Base-by-base conservation (phyloP, 2,888 invertebrate species). In the Ceraclea dissimilis region DNA sequence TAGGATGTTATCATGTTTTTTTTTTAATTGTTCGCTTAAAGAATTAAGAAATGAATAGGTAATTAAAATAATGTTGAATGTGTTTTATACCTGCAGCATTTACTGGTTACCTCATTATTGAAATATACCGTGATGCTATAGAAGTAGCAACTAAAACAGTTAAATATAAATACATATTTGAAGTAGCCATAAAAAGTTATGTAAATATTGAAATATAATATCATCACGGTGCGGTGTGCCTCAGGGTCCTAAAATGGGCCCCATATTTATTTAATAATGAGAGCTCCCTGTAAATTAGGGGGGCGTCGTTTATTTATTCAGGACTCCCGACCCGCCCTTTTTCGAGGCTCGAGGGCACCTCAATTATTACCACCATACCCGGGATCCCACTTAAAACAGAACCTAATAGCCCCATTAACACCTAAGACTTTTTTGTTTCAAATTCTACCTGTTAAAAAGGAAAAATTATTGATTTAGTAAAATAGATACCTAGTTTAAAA, bases 231-330 rank as follows among this genome's bases (percentile, higher is more conserved):
- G 4, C 4, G 39, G 39, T 8, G 39, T 39, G 39, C 39, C 39
- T 16, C 39, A 39, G 13, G 39, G 39, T 13, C 5, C 39, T 4
- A 39, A 4, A 8, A 39, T 39, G 13, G 13, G 39, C 5, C 39
- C 39, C 13, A 39, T 39, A 5, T 13, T 13, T 4, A 26, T n/a
- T n/a, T n/a, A n/a, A n/a, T n/a, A n/a, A n/a, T n/a, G n/a, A 16
- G 2, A 39, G 39, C 39, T 39, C 13, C 39, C 39, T 39, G 39
- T 39, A 39, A 39, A 39, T 39, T 39, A 39, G 39, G 39, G 26
- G 39, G 39, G 39, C 39, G 39, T 39, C 39, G 26, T 39, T 39
- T 39, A 39, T 39, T 39, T 39, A 39, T 39, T 39, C 39, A 39
- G 39, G 26, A 13, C 39, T 39, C 39, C 39, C 39, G 39, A 39